Percentiles rank a stretch among this genome's conserved stretches.
These are phyloP conservation scores for Drosophila neonasuta DNA, from an alignment of 2,888 invertebrate genomes.

Conservation along the genomic window DNA sequence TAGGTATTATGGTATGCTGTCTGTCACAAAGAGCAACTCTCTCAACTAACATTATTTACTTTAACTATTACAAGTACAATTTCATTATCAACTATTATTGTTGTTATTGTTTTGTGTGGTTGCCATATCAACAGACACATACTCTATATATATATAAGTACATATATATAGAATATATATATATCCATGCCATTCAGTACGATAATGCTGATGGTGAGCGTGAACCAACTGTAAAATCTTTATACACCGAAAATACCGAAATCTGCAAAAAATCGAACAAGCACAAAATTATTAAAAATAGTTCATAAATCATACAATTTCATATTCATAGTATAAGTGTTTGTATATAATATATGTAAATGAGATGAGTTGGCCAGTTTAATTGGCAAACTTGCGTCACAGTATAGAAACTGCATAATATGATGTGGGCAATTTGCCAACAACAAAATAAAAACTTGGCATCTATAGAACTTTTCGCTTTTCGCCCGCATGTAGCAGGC, in stretches of 20 bases:
- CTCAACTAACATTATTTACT: constrained; percentile 69
- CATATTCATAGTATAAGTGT: constrained; percentile 1
- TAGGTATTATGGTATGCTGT: constrained; percentile 58
- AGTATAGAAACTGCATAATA: constrained; percentile 67
- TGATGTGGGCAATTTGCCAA: constrained; percentile 60
- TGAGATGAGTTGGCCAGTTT: constrained; percentile 32
- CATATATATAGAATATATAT: constrained; percentile 10
- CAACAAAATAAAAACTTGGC: constrained; percentile 65
- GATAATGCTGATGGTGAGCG: constrained; percentile 88
- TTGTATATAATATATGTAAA: constrained; percentile 19
- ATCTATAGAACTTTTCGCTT: constrained; percentile 38
- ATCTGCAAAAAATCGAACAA: constrained; percentile 86
- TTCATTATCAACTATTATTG: constrained; percentile 72
- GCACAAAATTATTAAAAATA: constrained; percentile 46
- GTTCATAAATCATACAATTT: constrained; percentile 40
- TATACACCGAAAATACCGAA: constrained; percentile 95
- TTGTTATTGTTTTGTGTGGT: constrained; percentile 69
- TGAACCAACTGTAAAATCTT: constrained; percentile 94
- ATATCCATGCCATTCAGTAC: constrained; percentile 81
- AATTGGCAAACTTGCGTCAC: constrained; percentile 68
- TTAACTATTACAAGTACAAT: constrained; percentile 72
- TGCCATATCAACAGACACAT: constrained; percentile 27
- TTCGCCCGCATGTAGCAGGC: constrained; percentile 1
- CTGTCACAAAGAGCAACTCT: constrained; percentile 61
- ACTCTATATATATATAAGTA: constrained; percentile 16